Base-by-base conservation (phyloP, 2,888 invertebrate genomes). In the Diplolepis rosae region DNA sequence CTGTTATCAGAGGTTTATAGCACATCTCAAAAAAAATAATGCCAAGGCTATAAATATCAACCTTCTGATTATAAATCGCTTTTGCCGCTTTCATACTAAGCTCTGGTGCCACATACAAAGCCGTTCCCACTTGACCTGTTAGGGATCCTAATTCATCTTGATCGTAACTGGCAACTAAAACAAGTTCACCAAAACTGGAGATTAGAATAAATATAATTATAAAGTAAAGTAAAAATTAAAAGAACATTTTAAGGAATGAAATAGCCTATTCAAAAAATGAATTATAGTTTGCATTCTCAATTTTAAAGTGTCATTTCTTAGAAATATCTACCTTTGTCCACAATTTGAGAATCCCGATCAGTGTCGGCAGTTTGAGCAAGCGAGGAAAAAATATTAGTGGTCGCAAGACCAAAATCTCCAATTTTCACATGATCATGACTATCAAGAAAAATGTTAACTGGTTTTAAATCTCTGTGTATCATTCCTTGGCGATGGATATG, bases 11-110 rank as follows among this genome's bases (percentile, higher is more conserved):
- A 0, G 96, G 94, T 15, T 92, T 93, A 85, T 96, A 95, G 82
- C 95, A 96, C 98, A 99, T 99, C 90, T 97, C 97, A 83, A 97
- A 98, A 77, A 98, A 92, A 76, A 98, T 98, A 45, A 98, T 95
- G 3, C 98, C 98, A 61, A 96, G 82, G 81, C 92, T 92, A 79
- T 91, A 92, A 75, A 92, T 90, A 79, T 92, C 92, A 1, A 96
- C 96, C 90, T 96, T 96, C 90, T 98, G 96, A 89, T 95, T 96
- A 87, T 95, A 95, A 27, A 93, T 92, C 3, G 94, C 93, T 88
- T 94, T 95, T 0, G 92, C 91, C 0, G 92, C 92, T 28, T 92
- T 91, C 22, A 92, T 92, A 0, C 92, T 92, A 1, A 99, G 90
- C 87, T 99, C 99, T 0, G 99, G 99, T 0, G 98, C 98, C 56